phyloP scores from a whole-genome alignment of 1,140 invertebrate species.

The Magallana angulata region DNA sequence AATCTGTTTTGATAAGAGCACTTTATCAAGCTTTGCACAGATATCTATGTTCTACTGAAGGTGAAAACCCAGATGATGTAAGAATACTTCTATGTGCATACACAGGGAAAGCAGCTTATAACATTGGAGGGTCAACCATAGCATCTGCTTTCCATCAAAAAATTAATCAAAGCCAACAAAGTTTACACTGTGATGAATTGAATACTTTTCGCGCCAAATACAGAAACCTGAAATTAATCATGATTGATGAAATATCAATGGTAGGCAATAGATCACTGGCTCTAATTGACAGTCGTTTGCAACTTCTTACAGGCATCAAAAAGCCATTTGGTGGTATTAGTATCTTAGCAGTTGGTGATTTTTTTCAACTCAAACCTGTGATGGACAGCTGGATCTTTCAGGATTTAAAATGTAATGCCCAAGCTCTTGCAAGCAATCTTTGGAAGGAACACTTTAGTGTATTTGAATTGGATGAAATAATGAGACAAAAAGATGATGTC shows the following conservation, averaged over 20 bases:
- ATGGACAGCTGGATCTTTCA: constrained; percentile 57
- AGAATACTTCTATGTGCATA: constrained; percentile 48
- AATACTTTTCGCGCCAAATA: constrained; percentile 34
- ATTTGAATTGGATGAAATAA: constrained; percentile 59
- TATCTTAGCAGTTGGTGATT: constrained; percentile 26
- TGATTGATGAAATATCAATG: constrained; percentile 45
- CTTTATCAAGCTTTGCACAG: neutral
- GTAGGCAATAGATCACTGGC: neutral
- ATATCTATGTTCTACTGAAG: constrained; percentile 32
- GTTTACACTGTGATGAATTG: constrained; percentile 1
- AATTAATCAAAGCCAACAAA: neutral
- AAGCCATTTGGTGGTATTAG: constrained; percentile 42
- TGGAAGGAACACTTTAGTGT: neutral
- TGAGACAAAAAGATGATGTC: constrained; percentile 59
- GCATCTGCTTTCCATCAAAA: constrained; percentile 41
- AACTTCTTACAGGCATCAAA: constrained; percentile 38
- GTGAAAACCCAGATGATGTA: constrained; percentile 49
- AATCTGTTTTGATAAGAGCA: constrained; percentile 17
- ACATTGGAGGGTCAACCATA: constrained; percentile 34
- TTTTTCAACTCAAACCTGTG: constrained; percentile 49
- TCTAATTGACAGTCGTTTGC: neutral
- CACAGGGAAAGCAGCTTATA: constrained; percentile 55
- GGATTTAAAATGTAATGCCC: neutral
- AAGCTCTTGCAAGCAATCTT: constrained; percentile 24
- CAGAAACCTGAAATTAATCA: neutral